Conservation (phyloP, 1,140 invertebrate species). For the Marisa cornuarietis region DNA sequence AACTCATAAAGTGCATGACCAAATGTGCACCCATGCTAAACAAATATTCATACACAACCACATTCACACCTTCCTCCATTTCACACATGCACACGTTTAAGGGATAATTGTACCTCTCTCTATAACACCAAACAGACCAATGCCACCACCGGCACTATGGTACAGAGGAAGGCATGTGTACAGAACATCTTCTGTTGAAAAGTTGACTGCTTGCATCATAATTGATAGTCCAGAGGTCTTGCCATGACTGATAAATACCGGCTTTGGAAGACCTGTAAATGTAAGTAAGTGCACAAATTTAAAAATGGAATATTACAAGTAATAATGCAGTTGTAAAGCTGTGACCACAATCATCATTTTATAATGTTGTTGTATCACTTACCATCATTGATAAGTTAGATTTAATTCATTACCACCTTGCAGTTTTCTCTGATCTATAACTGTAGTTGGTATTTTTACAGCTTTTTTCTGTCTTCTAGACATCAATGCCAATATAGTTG, state of each 20-base stretch:
- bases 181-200: conserved; percentile 29
- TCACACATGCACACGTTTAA: not conserved
- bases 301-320: not conserved
- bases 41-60: not conserved
- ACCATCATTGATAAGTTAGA: no score
- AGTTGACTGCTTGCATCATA: not conserved
- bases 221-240: not conserved
- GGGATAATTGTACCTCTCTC: conserved; percentile 20
- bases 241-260: conserved; percentile 15
- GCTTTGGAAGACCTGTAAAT: conserved; percentile 30
- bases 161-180: conserved; percentile 40
- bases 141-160: conserved; percentile 30
- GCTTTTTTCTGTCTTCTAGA: no score
- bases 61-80: not conserved
- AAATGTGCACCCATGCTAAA: not conserved
- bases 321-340: no score
- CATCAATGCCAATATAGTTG: no score
- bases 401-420: no score
- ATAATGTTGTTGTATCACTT: no score
- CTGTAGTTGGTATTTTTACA: no score
- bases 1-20: not conserved
- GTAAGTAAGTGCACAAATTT: not conserved
- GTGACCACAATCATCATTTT: no score
- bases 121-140: conserved; percentile 26
- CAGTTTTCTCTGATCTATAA: no score